Conservation (phyloP, 2,888 invertebrate species). For the Globia sparganii region DNA sequence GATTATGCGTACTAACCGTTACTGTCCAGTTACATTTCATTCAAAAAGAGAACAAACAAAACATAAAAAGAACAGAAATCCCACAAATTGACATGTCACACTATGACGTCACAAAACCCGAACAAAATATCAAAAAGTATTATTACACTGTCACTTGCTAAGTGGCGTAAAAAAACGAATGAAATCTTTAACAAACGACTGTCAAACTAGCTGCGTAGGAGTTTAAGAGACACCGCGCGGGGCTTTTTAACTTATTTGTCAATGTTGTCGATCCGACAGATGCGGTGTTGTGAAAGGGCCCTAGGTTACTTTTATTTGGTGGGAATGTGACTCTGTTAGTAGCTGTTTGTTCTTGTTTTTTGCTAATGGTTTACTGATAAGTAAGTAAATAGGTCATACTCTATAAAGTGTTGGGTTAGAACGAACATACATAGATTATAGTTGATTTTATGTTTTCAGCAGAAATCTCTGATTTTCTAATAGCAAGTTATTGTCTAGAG, state of each 20-base stretch:
- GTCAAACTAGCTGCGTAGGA: constrained; percentile 65
- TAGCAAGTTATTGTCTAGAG: neutral
- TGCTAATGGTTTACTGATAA: constrained; percentile 8
- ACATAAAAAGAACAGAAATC: constrained; percentile 26
- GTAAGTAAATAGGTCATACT: neutral
- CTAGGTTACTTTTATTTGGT: constrained; percentile 38
- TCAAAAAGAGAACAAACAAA: constrained; percentile 32
- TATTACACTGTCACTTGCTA: constrained; percentile 67
- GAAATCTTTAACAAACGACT: constrained; percentile 66
- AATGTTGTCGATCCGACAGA: constrained; percentile 59
- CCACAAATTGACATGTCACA: constrained; percentile 65
- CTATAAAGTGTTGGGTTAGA: neutral
- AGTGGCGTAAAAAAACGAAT: constrained; percentile 66
- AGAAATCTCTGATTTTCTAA: neutral
- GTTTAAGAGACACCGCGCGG: constrained; percentile 64
- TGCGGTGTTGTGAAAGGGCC: constrained; percentile 58
- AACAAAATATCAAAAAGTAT: constrained; percentile 66
- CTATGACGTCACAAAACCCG: constrained; percentile 54
- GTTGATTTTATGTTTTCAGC: neutral
- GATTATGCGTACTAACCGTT: neutral
- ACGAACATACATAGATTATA: neutral
- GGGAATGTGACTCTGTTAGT: constrained; percentile 24
- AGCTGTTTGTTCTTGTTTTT: constrained; percentile 19
- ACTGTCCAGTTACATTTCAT: constrained; percentile 19
- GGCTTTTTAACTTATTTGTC: constrained; percentile 69